phyloP scores from a whole-genome alignment of 2,113 vertebrate genomes.

The Phrynosoma blainvillii region DNA sequence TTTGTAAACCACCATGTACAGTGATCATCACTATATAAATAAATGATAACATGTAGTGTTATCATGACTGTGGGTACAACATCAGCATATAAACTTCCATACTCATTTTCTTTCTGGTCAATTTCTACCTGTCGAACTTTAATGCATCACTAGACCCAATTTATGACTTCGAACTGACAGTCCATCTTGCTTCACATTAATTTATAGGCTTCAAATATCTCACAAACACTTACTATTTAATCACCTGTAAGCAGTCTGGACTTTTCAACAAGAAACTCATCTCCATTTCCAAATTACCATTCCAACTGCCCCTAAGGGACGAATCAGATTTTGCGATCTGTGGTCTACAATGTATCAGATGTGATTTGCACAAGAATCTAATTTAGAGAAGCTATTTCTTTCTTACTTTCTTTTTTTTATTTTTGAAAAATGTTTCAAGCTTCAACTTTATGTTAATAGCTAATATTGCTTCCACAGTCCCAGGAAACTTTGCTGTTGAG shows the following conservation, averaged over 20 bases:
- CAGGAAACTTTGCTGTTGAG: slow-evolving; percentile 53
- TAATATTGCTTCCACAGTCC: slow-evolving; percentile 46
- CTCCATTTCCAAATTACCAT: slow-evolving; percentile 40
- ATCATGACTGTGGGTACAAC: no score
- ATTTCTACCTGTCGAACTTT: not conserved
- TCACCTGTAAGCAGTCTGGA: slow-evolving; percentile 44
- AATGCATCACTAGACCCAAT: not conserved
- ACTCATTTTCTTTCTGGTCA: not conserved
- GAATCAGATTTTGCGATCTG: slow-evolving; percentile 39
- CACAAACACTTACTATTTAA: slow-evolving; percentile 35
- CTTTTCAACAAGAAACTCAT: slow-evolving; percentile 46
- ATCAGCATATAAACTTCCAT: not conserved
- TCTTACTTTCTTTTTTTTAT: slow-evolving; percentile 42
- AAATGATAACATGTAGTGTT: no score
- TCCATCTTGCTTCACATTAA: not conserved
- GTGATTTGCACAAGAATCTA: slow-evolving; percentile 36
- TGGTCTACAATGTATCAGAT: slow-evolving; percentile 8
- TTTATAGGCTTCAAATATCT: slow-evolving; percentile 16
- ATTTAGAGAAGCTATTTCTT: slow-evolving; percentile 39
- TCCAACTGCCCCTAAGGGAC: slow-evolving; percentile 7
- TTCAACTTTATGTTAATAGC: slow-evolving; percentile 50
- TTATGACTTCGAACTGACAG: slow-evolving; percentile 12
- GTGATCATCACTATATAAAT: no score
- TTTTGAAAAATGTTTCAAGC: slow-evolving; percentile 48
- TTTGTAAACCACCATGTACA: no score